phyloP scores from a whole-genome alignment of 2,797 vertebrate species.

The Monodelphis domestica region DNA sequence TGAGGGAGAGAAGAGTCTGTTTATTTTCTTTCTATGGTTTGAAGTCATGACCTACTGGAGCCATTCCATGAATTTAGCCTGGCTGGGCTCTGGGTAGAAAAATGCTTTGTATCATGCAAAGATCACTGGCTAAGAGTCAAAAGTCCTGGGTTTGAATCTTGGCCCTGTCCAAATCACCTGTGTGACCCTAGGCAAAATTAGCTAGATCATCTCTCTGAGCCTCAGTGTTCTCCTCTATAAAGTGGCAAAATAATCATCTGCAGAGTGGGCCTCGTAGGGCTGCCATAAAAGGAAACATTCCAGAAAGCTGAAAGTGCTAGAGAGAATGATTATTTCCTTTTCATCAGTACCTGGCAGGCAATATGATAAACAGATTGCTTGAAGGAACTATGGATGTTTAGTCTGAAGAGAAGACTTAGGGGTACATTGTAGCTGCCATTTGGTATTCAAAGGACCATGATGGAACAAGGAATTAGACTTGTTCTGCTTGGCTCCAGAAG shows the following conservation, averaged over 20 bases:
- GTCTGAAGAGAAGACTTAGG: background rate
- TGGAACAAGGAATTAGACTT: too few relatives aligned
- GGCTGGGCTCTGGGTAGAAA: background rate
- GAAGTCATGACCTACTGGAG: background rate
- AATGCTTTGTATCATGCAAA: background rate
- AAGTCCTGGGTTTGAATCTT: background rate
- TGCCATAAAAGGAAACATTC: background rate
- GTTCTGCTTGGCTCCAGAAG: too few relatives aligned
- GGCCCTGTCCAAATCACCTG: background rate
- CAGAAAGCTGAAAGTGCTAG: background rate
- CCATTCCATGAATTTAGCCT: background rate
- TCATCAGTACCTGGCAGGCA: background rate
- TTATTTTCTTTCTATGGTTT: background rate
- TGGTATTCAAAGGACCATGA: too few relatives aligned
- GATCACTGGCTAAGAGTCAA: background rate
- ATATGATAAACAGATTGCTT: background rate
- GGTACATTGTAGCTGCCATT: too few relatives aligned
- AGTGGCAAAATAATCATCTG: background rate
- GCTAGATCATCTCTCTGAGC: background rate
- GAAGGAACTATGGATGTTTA: background rate
- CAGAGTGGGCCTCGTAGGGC: background rate
- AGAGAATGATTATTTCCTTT: background rate
- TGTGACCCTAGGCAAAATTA: background rate
- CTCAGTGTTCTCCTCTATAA: background rate
- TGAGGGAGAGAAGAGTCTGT: background rate